These are phyloP conservation scores for Moxostoma hubbsi DNA, from an alignment of 2,797 vertebrate species.

Conservation along the genomic window DNA sequence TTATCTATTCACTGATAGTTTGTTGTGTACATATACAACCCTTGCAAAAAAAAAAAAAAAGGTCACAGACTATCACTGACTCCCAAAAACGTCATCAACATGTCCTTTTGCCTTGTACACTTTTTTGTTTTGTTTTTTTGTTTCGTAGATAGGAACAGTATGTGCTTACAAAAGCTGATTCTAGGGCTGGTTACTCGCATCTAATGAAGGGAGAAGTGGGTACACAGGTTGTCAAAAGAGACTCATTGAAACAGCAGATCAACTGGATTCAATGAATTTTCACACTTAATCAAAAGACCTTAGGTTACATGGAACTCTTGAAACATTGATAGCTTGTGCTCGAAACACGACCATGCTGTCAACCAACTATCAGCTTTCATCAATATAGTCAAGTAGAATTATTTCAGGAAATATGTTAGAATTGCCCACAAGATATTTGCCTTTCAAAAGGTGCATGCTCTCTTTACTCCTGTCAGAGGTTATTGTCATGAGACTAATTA, in stretches of 20 bases:
- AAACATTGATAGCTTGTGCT: neutral
- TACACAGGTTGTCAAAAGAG: neutral
- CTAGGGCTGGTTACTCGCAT: neutral
- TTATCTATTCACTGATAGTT: too few species aligned
- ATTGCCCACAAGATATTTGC: conserved; percentile 2
- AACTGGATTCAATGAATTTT: neutral
- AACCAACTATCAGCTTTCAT: neutral
- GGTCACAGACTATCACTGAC: too few species aligned
- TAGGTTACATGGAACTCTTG: neutral
- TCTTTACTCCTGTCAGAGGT: neutral
- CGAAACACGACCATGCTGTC: conserved; percentile 38
- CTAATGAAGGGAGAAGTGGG: neutral
- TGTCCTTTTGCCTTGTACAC: too few species aligned
- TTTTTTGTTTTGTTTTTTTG: too few species aligned
- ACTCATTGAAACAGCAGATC: neutral
- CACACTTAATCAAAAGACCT: neutral
- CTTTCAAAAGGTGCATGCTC: neutral
- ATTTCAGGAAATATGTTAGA: neutral
- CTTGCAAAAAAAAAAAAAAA: too few species aligned
- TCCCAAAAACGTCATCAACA: too few species aligned
- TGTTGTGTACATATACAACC: too few species aligned
- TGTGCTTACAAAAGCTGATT: neutral
- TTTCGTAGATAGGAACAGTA: neutral
- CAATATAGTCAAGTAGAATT: neutral
- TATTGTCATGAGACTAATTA: conserved; percentile 15